A percentile compares a stretch with the other conserved stretches of the same genome.
phyloP scores from a whole-genome alignment of 2,888 invertebrate genomes.

The Lepidocyrtoides sp. region DNA sequence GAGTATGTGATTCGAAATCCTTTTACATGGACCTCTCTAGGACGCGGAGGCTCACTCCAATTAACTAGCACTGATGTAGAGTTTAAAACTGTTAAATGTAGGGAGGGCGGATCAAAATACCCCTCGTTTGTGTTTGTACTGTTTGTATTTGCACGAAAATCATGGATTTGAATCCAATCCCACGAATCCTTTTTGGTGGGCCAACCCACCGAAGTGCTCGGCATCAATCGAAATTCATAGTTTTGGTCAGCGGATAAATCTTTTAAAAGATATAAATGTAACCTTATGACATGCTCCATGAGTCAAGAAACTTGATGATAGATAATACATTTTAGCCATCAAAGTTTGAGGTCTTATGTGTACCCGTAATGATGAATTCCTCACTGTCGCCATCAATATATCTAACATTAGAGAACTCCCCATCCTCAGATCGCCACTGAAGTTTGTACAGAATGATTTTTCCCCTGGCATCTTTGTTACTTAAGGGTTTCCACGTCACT shows the following conservation, averaged over 20 bases:
- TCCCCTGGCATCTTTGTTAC: constrained; percentile 81
- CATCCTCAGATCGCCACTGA: constrained; percentile 81
- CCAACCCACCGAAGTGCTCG: constrained; percentile 79
- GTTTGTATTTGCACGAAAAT: constrained; percentile 76
- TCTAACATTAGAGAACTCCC: constrained; percentile 82
- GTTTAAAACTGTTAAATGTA: constrained; percentile 81
- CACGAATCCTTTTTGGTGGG: constrained; percentile 75
- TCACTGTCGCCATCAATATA: constrained; percentile 81
- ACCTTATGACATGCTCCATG: too few species aligned
- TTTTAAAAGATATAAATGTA: constrained; percentile 44
- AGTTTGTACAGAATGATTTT: constrained; percentile 83
- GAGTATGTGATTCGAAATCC: constrained; percentile 83
- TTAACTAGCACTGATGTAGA: constrained; percentile 80
- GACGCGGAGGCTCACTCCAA: constrained; percentile 81
- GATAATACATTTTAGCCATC: too few species aligned
- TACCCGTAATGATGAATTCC: constrained; percentile 83
- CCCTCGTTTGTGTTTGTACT: constrained; percentile 78
- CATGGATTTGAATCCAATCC: constrained; percentile 68
- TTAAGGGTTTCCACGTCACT: constrained; percentile 81
- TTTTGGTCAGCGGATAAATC: constrained; percentile 74
- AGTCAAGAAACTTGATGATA: too few species aligned
- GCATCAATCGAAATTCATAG: constrained; percentile 83
- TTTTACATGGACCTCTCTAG: constrained; percentile 79
- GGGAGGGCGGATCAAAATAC: constrained; percentile 73
- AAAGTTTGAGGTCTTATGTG: too few species aligned